A percentile compares a stretch with the other conserved stretches of the same genome.
Evolutionary conservation across 2,888 invertebrate genomes (phyloP).

Genomic region (Syrista parreyssii): DNA sequence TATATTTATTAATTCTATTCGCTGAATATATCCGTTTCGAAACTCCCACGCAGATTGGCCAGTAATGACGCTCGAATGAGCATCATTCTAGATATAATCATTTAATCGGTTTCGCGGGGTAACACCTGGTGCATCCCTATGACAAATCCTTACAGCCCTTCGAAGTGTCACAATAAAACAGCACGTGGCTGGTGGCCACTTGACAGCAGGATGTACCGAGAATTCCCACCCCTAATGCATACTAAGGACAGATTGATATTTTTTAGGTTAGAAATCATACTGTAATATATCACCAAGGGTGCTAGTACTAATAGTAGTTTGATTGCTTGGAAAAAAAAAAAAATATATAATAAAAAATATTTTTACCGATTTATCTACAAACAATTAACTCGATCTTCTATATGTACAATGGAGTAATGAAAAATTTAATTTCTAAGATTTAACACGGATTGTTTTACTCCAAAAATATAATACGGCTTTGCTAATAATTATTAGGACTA

Average conservation of each 20-base stretch:
- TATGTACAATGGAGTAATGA: too few relatives aligned
- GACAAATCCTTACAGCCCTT: constrained; percentile 41
- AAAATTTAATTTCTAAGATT: too few relatives aligned
- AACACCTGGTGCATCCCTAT: constrained; percentile 39
- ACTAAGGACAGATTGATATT: constrained; percentile 36
- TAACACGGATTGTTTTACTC: too few relatives aligned
- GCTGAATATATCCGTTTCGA: background rate
- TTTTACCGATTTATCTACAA: too few relatives aligned
- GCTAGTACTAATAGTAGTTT: constrained; percentile 42
- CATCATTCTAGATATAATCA: constrained; percentile 42
- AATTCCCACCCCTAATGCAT: constrained; percentile 48
- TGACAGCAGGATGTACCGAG: constrained; percentile 42
- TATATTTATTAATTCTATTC: too few relatives aligned
- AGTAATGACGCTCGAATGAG: constrained; percentile 57
- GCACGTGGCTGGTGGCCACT: constrained; percentile 58
- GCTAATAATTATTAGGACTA: too few relatives aligned
- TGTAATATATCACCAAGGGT: background rate
- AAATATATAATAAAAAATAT: too few relatives aligned
- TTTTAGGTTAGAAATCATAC: constrained; percentile 14
- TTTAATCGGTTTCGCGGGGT: constrained; percentile 39
- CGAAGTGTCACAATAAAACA: constrained; percentile 57
- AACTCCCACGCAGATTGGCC: constrained; percentile 58
- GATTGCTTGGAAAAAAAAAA: constrained; percentile 48
- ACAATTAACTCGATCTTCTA: too few relatives aligned
- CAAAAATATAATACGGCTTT: too few relatives aligned